Conservation (phyloP, 2,888 invertebrate genomes). For the Pachliopta kotzebuea region DNA sequence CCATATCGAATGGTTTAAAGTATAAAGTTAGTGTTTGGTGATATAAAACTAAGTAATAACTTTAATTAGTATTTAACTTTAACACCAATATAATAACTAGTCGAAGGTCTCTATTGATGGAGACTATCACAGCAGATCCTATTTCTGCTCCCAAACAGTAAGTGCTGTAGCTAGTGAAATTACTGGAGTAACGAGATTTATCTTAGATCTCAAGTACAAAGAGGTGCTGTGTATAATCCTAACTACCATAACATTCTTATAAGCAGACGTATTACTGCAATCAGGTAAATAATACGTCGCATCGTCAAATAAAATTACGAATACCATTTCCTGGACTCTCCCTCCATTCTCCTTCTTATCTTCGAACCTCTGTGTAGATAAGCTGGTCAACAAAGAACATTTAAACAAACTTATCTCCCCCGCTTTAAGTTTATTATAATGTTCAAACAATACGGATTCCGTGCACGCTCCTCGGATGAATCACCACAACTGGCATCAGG, state of each 20-base stretch:
- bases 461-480: slow-evolving; percentile 17
- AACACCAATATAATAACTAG: no score
- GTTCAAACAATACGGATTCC: slow-evolving; percentile 20
- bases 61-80: no score
- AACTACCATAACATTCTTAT: no score
- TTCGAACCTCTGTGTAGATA: background rate
- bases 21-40: background rate
- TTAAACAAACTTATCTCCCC: slow-evolving; percentile 20
- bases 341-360: background rate
- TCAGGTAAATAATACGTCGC: background rate
- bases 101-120: no score
- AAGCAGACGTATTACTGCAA: no score
- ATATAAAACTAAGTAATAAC: no score
- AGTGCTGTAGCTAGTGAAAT: no score
- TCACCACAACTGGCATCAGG: slow-evolving; percentile 17
- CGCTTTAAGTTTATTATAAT: slow-evolving; percentile 10
- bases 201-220: no score
- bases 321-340: background rate
- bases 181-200: no score
- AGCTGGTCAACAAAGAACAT: slow-evolving; percentile 1
- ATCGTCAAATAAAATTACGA: background rate
- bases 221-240: no score
- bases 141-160: no score
- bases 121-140: no score
- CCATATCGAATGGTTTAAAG: background rate